These are phyloP conservation scores for Limosa lapponica DNA, from an alignment of 2,797 vertebrate genomes.

Conservation along the genomic window DNA sequence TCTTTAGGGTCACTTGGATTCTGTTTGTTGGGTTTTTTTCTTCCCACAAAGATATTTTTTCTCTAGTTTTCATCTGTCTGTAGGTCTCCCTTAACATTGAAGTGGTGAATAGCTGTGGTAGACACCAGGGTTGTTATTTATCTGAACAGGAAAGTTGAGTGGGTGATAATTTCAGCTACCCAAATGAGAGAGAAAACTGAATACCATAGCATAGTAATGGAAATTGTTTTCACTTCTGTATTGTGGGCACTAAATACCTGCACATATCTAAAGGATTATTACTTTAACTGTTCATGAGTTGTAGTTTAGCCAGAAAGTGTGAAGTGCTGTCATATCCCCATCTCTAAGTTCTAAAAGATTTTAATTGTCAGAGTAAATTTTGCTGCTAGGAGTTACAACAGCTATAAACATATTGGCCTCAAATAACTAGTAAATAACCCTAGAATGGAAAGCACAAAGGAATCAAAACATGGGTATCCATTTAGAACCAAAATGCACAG, in stretches of 20 bases:
- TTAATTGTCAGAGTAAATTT: background rate
- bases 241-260: background rate
- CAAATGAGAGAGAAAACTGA: background rate
- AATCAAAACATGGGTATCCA: background rate
- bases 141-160: background rate
- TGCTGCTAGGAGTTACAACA: background rate
- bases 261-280: background rate
- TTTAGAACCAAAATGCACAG: background rate
- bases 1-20: background rate
- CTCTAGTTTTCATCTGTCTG: background rate
- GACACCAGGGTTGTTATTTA: background rate
- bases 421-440: background rate
- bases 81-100: background rate
- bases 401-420: background rate
- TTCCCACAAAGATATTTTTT: background rate
- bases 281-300: background rate
- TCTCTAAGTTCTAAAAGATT: background rate
- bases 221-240: background rate
- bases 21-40: background rate
- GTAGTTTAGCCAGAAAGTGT: background rate
- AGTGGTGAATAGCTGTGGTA: background rate
- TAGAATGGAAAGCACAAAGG: background rate
- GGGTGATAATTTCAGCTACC: background rate
- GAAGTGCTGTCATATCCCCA: background rate
- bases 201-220: background rate